phyloP scores from a whole-genome alignment of 2,113 vertebrate species.

The Syrrhaptes paradoxus region DNA sequence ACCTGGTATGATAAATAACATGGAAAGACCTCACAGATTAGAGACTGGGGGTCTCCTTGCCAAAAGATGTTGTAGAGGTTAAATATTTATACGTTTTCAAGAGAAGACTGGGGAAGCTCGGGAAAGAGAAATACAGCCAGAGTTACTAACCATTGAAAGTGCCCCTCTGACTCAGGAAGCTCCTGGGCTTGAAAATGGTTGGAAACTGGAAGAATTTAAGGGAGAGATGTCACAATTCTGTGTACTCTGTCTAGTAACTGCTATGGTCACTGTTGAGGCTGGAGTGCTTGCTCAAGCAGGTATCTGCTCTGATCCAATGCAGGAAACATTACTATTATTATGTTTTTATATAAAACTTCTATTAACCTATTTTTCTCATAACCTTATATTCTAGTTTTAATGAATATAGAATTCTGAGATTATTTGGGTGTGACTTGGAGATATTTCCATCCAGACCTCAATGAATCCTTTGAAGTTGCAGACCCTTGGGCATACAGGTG shows the following conservation, averaged over 20 bases:
- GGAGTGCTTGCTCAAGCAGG: not conserved
- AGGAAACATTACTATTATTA: not conserved
- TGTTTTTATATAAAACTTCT: not conserved
- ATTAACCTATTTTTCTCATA: not conserved
- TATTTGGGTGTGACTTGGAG: not conserved
- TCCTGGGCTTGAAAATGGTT: not conserved
- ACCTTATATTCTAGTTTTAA: not conserved
- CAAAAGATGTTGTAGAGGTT: not conserved
- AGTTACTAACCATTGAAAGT: not conserved
- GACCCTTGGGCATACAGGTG: not conserved
- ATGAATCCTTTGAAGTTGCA: not conserved
- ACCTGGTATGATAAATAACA: not conserved
- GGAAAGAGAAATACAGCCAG: not conserved
- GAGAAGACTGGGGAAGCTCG: not conserved
- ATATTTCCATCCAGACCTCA: not conserved
- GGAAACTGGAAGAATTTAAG: not conserved
- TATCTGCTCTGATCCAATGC: not conserved
- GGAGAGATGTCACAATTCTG: not conserved
- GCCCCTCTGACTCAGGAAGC: not conserved
- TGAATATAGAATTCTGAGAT: not conserved
- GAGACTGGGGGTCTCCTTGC: not conserved
- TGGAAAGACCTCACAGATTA: not conserved
- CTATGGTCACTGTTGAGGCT: not conserved
- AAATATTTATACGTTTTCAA: not conserved
- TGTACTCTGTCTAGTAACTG: not conserved